These are phyloP conservation scores for Panorpa germanica DNA, from an alignment of 2,888 invertebrate species.

Conservation along the genomic window DNA sequence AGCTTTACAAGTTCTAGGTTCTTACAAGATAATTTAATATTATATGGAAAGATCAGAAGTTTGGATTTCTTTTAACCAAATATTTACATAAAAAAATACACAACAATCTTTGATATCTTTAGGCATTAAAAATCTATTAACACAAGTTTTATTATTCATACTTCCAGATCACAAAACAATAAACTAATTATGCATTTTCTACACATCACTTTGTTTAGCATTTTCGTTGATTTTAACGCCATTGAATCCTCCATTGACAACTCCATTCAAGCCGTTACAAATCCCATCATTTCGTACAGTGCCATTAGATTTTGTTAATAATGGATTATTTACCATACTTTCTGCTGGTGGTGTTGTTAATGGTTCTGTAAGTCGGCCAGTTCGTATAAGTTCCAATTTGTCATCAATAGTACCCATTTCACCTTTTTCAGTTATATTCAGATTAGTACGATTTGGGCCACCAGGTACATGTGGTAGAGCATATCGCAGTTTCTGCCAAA, in stretches of 20 bases:
- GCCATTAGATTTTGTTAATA: constrained; percentile 21
- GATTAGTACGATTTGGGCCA: no score
- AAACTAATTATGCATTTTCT: no score
- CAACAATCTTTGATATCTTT: no score
- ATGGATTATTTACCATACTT: constrained; percentile 20
- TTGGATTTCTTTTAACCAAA: no score
- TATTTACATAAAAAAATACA: no score
- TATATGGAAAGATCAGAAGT: no score
- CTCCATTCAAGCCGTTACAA: constrained; percentile 18
- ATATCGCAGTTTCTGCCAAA: constrained; percentile 49
- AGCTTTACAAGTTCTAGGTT: no score
- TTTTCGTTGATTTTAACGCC: constrained; percentile 26
- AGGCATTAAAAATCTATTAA: no score
- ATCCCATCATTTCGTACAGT: constrained; percentile 19
- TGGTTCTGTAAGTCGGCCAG: constrained; percentile 22
- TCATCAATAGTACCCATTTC: constrained; percentile 24
- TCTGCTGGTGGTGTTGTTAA: constrained; percentile 23
- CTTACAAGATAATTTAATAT: no score
- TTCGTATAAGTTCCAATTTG: constrained; percentile 24
- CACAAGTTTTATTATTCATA: no score
- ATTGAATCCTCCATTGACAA: constrained; percentile 25
- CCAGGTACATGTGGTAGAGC: constrained; percentile 45
- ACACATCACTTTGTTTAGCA: constrained; percentile 26
- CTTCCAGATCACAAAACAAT: no score
- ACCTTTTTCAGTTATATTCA: no score